phyloP scores from a whole-genome alignment of 2,797 vertebrate species.

The Propithecus perrieri region DNA sequence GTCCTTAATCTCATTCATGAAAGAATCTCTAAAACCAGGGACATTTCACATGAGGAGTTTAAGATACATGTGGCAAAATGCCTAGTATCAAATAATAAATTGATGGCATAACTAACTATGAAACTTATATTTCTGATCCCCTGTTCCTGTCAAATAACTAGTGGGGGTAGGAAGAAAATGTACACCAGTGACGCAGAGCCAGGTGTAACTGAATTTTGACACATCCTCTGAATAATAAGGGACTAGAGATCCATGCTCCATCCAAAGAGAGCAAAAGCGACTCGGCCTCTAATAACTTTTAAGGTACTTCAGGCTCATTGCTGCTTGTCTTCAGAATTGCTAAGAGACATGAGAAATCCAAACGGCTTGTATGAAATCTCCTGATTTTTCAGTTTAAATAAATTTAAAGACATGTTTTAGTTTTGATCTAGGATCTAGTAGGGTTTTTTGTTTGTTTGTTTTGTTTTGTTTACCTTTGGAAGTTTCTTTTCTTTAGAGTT shows the following conservation, averaged over 20 bases:
- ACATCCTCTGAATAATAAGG: not conserved
- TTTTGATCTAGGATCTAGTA: not conserved
- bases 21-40: not conserved
- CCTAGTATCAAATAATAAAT: not conserved
- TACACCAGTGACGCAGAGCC: not conserved
- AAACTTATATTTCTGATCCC: not conserved
- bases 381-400: slow-evolving; percentile 7
- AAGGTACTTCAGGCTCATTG: not conserved
- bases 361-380: not conserved
- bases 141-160: not conserved
- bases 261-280: not conserved
- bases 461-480: not conserved
- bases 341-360: not conserved
- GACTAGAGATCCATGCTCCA: not conserved
- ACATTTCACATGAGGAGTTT: not conserved
- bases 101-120: not conserved
- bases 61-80: not conserved
- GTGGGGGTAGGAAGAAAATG: not conserved
- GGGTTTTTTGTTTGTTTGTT: not conserved
- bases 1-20: not conserved
- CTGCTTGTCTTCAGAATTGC: not conserved
- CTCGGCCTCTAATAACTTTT: not conserved
- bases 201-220: not conserved
- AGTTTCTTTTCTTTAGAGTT: not conserved
- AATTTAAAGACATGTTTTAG: not conserved